phyloP scores from a whole-genome alignment of 2,797 vertebrate species.

The Prionace glauca region DNA sequence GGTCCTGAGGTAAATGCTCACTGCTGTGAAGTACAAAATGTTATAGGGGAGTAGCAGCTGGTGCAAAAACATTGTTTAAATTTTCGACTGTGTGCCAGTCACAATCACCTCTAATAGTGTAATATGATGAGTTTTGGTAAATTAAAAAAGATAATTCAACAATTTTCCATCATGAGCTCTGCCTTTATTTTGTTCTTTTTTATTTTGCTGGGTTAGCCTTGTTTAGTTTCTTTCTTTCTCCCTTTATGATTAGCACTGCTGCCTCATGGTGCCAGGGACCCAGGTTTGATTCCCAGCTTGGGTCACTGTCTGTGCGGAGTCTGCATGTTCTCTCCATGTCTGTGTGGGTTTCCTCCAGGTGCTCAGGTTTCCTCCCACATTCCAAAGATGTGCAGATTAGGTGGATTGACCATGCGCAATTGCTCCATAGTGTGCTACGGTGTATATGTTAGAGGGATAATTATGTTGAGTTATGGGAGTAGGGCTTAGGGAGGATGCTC shows the following conservation, averaged over 20 bases:
- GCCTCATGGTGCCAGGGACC: too few species aligned
- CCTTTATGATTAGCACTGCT: not conserved
- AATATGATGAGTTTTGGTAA: not conserved
- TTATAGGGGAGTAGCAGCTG: not conserved
- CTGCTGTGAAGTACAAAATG: not conserved
- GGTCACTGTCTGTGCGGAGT: too few species aligned
- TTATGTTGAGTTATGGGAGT: too few species aligned
- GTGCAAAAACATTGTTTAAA: not conserved
- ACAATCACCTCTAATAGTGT: not conserved
- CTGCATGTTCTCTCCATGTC: too few species aligned
- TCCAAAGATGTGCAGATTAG: too few species aligned
- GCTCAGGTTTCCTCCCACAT: too few species aligned
- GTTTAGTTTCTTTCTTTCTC: not conserved
- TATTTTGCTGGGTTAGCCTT: not conserved
- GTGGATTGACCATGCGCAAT: too few species aligned
- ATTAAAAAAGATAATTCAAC: not conserved
- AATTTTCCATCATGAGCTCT: not conserved
- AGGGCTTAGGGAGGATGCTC: too few species aligned
- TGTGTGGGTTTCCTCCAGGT: too few species aligned
- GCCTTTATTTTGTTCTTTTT: not conserved
- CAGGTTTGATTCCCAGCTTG: too few species aligned
- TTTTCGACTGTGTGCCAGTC: not conserved
- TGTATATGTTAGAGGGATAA: too few species aligned
- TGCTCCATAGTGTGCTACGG: too few species aligned
- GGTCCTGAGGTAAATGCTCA: not conserved